phyloP scores from a whole-genome alignment of 2,113 vertebrate genomes.

The Ctenodactylus gundi region DNA sequence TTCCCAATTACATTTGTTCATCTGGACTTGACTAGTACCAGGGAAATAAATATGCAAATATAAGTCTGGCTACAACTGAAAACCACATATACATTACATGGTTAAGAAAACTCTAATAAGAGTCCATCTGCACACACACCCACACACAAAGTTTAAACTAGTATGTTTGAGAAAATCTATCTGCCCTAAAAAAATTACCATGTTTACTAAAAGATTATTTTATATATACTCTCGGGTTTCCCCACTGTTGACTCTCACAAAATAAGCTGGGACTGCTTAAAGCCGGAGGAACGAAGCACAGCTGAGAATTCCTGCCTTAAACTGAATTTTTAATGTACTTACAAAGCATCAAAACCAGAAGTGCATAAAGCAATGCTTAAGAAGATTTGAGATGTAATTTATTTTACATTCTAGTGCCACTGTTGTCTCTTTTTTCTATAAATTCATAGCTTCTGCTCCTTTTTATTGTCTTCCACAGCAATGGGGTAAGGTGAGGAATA shows the following conservation, averaged over 20 bases:
- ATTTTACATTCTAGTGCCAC: background rate
- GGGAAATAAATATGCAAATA: slow-evolving; percentile 37
- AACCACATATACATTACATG: slow-evolving; percentile 1
- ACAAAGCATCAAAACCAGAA: background rate
- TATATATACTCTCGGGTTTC: background rate
- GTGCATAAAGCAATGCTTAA: background rate
- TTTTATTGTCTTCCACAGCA: background rate
- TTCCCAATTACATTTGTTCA: background rate
- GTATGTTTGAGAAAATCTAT: background rate
- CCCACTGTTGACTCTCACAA: background rate
- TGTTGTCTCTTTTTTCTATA: background rate
- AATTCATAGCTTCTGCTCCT: background rate
- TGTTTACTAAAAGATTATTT: background rate
- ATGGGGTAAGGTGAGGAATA: background rate
- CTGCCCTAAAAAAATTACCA: slow-evolving; percentile 13
- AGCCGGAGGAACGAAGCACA: background rate
- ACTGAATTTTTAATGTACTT: background rate
- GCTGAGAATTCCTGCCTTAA: background rate
- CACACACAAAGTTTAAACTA: background rate
- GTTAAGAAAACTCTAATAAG: slow-evolving; percentile 43
- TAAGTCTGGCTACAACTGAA: slow-evolving; percentile 27
- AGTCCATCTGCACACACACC: slow-evolving; percentile 28
- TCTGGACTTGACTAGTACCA: background rate
- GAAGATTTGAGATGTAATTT: background rate
- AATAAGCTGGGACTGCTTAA: background rate